phyloP scores from a whole-genome alignment of 1,140 invertebrate species.

The Chlorops oryzae region DNA sequence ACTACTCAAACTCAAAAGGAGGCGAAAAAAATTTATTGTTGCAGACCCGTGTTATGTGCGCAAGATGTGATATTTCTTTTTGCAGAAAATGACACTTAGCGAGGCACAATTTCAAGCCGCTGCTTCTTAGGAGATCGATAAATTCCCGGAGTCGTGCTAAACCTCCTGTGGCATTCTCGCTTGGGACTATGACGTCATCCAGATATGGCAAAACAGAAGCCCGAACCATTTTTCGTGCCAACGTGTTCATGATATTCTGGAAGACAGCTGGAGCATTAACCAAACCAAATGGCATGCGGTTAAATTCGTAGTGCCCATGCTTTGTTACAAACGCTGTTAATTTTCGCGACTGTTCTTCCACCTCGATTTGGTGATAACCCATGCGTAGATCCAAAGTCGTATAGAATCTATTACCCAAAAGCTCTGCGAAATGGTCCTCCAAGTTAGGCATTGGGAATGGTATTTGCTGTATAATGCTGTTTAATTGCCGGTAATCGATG shows the following conservation, averaged over 20 bases:
- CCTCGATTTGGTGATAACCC: constrained; percentile 52
- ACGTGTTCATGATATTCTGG: constrained; percentile 3
- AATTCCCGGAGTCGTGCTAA: constrained; percentile 23
- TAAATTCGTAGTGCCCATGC: constrained; percentile 22
- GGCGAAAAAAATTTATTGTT: no score
- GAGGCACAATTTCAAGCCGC: constrained; percentile 29
- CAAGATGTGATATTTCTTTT: constrained; percentile 31
- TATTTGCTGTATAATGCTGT: constrained; percentile 23
- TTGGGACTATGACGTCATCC: constrained; percentile 24
- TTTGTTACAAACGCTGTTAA: constrained; percentile 50
- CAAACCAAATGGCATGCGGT: constrained; percentile 41
- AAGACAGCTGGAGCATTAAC: constrained; percentile 41
- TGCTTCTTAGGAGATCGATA: constrained; percentile 20
- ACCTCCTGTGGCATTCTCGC: constrained; percentile 17
- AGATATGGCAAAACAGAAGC: constrained; percentile 24
- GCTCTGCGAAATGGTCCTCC: constrained; percentile 36
- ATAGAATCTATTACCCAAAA: constrained; percentile 38
- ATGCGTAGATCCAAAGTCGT: constrained; percentile 44
- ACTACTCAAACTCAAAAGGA: no score
- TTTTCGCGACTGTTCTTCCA: constrained; percentile 33
- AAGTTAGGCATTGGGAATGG: constrained; percentile 50
- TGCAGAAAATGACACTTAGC: constrained; percentile 35
- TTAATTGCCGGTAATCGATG: constrained; percentile 29
- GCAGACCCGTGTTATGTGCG: no score
- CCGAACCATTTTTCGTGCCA: not conserved